phyloP scores from a whole-genome alignment of 2,113 vertebrate genomes.

The Seriola rivoliana region DNA sequence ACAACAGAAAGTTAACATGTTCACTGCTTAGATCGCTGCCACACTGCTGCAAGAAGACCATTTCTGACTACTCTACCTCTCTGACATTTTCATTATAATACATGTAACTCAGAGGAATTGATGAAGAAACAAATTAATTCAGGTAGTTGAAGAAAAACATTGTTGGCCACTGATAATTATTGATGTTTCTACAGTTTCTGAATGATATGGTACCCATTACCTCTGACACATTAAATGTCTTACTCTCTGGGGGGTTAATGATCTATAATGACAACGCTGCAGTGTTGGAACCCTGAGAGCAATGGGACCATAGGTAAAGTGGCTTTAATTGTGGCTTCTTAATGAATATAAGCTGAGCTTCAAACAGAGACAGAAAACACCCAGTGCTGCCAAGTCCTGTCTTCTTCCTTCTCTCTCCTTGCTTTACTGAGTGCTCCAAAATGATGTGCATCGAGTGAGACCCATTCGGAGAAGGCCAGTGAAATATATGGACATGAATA shows the following conservation, averaged over 20 bases:
- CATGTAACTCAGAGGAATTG: background rate
- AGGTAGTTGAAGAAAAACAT: background rate
- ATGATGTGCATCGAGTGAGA: background rate
- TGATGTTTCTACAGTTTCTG: slow-evolving; percentile 2
- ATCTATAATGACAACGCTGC: slow-evolving; percentile 27
- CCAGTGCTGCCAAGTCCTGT: background rate
- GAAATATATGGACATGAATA: background rate
- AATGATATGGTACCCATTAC: slow-evolving; percentile 6
- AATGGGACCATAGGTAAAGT: background rate
- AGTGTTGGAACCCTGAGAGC: background rate
- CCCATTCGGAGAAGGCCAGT: background rate
- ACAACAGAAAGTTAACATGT: background rate
- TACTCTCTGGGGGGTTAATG: slow-evolving; percentile 20
- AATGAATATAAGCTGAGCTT: slow-evolving; percentile 17
- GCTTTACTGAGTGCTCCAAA: background rate
- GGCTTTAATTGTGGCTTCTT: slow-evolving; percentile 39
- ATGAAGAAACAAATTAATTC: background rate
- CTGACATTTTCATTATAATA: background rate
- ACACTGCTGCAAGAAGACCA: background rate
- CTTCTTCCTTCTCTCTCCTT: background rate
- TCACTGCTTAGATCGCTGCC: background rate
- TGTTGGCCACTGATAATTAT: background rate
- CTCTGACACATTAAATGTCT: slow-evolving; percentile 8
- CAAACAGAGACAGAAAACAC: slow-evolving; percentile 12
- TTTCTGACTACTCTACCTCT: background rate